Conservation (phyloP, 1,140 invertebrate genomes). For the Drosophila parvula region DNA sequence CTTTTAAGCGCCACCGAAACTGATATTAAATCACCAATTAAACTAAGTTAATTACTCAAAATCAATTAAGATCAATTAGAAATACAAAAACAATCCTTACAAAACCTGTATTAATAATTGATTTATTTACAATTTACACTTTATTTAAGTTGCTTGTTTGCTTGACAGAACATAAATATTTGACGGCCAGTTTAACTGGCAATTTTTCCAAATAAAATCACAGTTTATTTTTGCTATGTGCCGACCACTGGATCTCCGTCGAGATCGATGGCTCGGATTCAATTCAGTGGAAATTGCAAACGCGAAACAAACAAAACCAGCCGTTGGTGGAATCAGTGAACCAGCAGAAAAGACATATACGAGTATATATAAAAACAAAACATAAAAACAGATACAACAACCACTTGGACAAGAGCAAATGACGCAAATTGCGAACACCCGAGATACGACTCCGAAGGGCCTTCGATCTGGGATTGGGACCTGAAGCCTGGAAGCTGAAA, state of each 20-base stretch:
- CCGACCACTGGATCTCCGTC: neutral
- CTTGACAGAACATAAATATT: too few relatives aligned
- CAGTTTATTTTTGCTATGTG: slow-evolving; percentile 1
- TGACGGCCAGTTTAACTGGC: too few relatives aligned
- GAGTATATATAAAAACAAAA: neutral
- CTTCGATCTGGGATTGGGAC: slow-evolving; percentile 5
- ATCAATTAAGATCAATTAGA: too few relatives aligned
- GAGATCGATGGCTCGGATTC: slow-evolving; percentile 37
- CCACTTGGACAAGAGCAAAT: slow-evolving; percentile 56
- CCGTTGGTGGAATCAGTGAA: slow-evolving; percentile 12
- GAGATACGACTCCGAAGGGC: slow-evolving; percentile 32
- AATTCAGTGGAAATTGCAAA: slow-evolving; percentile 56
- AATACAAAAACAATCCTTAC: too few relatives aligned
- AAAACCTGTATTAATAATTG: neutral
- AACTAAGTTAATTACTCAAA: neutral
- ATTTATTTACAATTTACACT: neutral
- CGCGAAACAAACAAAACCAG: slow-evolving; percentile 26
- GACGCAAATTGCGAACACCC: slow-evolving; percentile 63
- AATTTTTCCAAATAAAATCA: neutral
- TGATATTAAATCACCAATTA: neutral
- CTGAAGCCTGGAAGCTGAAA: neutral
- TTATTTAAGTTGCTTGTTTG: neutral
- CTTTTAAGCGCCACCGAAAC: neutral
- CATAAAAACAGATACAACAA: slow-evolving; percentile 30
- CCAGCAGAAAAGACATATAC: slow-evolving; percentile 4